A percentile compares a stretch with the other conserved stretches of the same genome.
Conservation (phyloP, 1,140 invertebrate species). For the Heterodera carotae region DNA sequence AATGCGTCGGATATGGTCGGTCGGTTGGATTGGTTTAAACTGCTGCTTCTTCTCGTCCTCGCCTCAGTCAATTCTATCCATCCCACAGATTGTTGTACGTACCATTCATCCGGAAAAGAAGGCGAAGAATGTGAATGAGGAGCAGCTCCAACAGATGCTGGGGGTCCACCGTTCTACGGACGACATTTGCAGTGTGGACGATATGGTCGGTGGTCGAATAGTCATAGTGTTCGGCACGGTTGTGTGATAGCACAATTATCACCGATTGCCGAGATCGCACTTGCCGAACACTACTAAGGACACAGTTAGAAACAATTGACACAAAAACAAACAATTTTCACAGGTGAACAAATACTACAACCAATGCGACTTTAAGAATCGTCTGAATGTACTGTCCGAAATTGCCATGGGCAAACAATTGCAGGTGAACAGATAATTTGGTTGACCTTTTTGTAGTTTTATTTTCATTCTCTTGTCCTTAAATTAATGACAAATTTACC, state of each 20-base stretch:
- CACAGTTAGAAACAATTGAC: no score
- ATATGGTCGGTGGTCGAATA: conserved; percentile 35
- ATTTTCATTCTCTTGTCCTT: background rate
- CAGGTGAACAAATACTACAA: conserved; percentile 34
- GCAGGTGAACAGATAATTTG: background rate
- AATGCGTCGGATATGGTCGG: conserved; percentile 58
- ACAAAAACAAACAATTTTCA: no score
- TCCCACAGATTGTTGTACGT: conserved; percentile 26
- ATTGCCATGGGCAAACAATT: conserved; percentile 21
- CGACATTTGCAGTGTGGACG: conserved; percentile 34
- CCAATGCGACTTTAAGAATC: conserved; percentile 25
- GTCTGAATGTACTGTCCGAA: conserved; percentile 36
- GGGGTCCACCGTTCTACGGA: background rate
- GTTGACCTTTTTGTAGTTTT: background rate
- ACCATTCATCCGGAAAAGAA: conserved; percentile 25
- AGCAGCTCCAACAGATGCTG: conserved; percentile 12
- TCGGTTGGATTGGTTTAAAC: no score
- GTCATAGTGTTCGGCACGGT: background rate
- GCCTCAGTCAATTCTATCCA: background rate
- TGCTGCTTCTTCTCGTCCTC: conserved; percentile 14
- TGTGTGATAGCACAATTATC: no score
- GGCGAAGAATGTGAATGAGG: conserved; percentile 24
- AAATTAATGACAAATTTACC: background rate
- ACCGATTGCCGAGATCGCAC: no score
- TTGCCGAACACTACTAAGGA: no score